Base-by-base conservation (phyloP, 2,888 invertebrate species). In the Rugalucina vietnamica region DNA sequence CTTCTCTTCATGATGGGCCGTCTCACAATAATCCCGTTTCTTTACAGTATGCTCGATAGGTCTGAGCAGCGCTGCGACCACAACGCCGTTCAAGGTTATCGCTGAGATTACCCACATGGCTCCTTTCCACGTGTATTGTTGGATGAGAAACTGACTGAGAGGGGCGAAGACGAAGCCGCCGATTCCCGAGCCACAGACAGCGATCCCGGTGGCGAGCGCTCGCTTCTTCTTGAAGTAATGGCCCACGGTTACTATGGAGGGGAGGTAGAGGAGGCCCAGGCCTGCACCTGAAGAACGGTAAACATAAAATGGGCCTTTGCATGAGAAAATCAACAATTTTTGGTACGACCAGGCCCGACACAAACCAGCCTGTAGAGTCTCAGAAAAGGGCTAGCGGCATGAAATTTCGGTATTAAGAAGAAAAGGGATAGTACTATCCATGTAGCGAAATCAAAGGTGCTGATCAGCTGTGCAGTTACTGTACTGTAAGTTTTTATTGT, bases 201-300 rank as follows among this genome's bases (percentile, higher is more conserved):
- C 98, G 74, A 99, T 96, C 1, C 99, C 99, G 0, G 98, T 99
- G 0, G 99, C 99, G 74, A 99, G 95, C 0, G 98, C 98, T 80
- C 99, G 96, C 97, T 98, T 98, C 94, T 97, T 97, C 95, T 99
- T 99, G 95, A 99, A 99, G 96, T 99, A 99, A 95, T 98, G 98
- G n/a, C 99, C 98, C 43, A 98, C 98, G n/a, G 97, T 97, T 91
- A 99, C 97, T 50, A 99, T 98, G 1, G 98, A 97, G 0, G 99
- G 99, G 90, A 99, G 97, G 95, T 98, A 99, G 90, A 99, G 97
- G 96, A 99, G 96, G 78, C 98, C 98, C 93, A 98, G 97, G 1
- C 99, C 99, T 89, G 98, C 97, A 85, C 98, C 98, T 97, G 96
- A n/a, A 90, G 93, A 1, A 36, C n/a, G n/a, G n/a, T n/a, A n/a